Conservation (phyloP, 2,888 invertebrate species). For the Antheraea yamamai region DNA sequence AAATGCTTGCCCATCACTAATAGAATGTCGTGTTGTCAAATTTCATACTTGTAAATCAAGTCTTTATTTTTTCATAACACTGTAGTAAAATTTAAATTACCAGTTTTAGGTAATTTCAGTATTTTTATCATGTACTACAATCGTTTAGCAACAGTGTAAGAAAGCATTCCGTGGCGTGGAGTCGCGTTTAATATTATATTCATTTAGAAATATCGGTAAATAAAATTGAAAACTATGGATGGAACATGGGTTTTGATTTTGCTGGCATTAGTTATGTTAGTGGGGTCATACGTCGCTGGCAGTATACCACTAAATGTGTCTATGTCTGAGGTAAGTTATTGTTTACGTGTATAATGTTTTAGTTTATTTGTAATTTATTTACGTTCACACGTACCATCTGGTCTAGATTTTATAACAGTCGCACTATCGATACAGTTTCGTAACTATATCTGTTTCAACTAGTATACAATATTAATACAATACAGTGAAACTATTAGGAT, state of each 20-base stretch:
- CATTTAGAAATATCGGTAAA: not conserved
- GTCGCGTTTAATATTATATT: not conserved
- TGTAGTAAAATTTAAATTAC: slow-evolving; percentile 15
- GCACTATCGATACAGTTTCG: not conserved
- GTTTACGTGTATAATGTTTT: not conserved
- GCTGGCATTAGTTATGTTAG: slow-evolving; percentile 94
- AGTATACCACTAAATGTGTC: slow-evolving; percentile 96
- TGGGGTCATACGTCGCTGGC: slow-evolving; percentile 97
- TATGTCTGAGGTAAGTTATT: slow-evolving; percentile 92
- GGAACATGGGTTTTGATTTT: slow-evolving; percentile 91
- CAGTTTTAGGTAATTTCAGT: slow-evolving; percentile 12
- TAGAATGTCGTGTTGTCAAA: slow-evolving; percentile 24
- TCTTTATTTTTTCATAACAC: slow-evolving; percentile 14
- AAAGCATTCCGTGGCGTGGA: not conserved
- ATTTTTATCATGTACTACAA: slow-evolving; percentile 15
- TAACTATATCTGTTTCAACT: not conserved
- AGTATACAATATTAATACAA: not conserved
- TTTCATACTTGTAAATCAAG: not conserved
- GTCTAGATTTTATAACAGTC: slow-evolving; percentile 23
- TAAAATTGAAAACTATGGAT: slow-evolving; percentile 83
- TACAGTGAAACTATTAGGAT: not conserved
- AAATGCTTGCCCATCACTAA: slow-evolving; percentile 11
- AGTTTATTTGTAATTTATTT: not conserved
- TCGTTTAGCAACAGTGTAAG: slow-evolving; percentile 15
- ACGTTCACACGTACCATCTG: not conserved